Evolutionary conservation across 2,888 invertebrate genomes (phyloP).

Genomic region (Enchytraeus crypticus): DNA sequence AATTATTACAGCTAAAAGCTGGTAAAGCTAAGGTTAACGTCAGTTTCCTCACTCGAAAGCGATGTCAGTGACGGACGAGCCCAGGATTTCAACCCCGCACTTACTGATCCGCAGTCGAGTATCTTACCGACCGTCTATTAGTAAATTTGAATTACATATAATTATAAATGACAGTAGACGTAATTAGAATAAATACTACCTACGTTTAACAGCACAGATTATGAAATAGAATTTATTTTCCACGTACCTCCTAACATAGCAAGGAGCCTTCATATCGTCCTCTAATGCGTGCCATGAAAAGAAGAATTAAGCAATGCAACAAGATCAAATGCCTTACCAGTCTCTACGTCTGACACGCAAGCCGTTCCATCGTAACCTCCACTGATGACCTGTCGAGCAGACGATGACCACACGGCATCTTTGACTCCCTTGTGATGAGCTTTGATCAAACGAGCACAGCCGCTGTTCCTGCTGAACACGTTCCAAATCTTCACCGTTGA

Average conservation of each 20-base stretch:
- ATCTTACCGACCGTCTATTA: no score
- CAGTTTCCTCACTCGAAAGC: no score
- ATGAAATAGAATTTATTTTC: not conserved
- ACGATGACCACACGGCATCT: constrained; percentile 41
- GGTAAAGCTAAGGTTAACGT: no score
- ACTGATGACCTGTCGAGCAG: constrained; percentile 35
- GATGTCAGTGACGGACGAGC: no score
- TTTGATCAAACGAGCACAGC: constrained; percentile 30
- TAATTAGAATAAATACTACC: not conserved
- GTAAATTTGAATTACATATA: no score
- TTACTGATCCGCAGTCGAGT: no score
- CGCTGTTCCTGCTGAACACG: constrained; percentile 33
- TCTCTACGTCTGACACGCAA: constrained; percentile 39
- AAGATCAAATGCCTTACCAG: constrained; percentile 29
- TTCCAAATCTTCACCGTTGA: constrained; percentile 43
- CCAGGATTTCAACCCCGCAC: no score
- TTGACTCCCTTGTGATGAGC: constrained; percentile 40
- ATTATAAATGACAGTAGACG: no score
- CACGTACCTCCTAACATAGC: not conserved
- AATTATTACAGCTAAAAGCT: no score
- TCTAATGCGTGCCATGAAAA: not conserved
- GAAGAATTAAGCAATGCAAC: not conserved
- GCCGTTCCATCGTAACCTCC: constrained; percentile 44
- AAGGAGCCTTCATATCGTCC: not conserved
- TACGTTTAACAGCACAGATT: not conserved